phyloP scores from a whole-genome alignment of 2,888 invertebrate species.

The Cheilosia scutellata region DNA sequence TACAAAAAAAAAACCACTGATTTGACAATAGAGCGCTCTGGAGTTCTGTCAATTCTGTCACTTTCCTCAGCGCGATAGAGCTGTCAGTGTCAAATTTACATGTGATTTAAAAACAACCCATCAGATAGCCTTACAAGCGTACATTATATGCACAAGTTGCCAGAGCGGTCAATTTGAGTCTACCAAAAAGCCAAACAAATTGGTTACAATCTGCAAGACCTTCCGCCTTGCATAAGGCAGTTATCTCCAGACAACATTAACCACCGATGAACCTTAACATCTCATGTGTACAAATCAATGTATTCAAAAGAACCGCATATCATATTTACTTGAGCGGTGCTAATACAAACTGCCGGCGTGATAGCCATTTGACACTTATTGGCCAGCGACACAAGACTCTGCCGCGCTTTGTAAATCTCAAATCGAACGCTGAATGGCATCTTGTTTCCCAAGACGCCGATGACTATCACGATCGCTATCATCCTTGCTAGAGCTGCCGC shows the following conservation, averaged over 20 bases:
- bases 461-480: constrained; percentile 74
- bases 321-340: constrained; percentile 1
- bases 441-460: constrained; percentile 42
- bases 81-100: too few relatives aligned
- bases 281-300: constrained; percentile 26
- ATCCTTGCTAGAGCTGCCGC: constrained; percentile 29
- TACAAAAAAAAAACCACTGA: too few relatives aligned
- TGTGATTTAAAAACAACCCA: too few relatives aligned
- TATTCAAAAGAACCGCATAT: constrained; percentile 35
- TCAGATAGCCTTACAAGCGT: too few relatives aligned
- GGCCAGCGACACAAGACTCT: constrained; percentile 34
- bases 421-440: constrained; percentile 58
- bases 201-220: too few relatives aligned
- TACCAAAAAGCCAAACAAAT: too few relatives aligned
- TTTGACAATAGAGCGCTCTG: too few relatives aligned
- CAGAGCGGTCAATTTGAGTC: too few relatives aligned
- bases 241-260: background rate
- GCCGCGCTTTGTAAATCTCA: constrained; percentile 20
- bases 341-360: constrained; percentile 46
- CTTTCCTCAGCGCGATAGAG: too few relatives aligned
- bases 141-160: too few relatives aligned
- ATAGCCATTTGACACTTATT: constrained; percentile 64
- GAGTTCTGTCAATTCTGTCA: too few relatives aligned
- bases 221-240: too few relatives aligned
- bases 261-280: constrained; percentile 37